Evolutionary conservation across 92 coral and sea anemone genomes (phyloP).

Genomic region (Bergia sp.): DNA sequence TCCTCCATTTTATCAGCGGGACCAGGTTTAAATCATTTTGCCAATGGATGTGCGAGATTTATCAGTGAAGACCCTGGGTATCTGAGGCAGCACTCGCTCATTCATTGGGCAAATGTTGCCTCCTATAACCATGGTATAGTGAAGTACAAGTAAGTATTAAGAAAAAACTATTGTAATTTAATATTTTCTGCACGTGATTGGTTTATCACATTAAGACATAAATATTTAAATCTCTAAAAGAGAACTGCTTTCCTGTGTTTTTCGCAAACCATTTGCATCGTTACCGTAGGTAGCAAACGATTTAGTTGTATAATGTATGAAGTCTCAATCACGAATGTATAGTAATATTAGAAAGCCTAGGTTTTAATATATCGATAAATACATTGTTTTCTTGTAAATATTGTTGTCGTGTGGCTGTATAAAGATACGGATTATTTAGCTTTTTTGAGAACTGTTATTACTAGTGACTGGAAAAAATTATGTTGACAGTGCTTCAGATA

Average conservation of each 20-base stretch:
- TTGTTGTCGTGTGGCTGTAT: no score
- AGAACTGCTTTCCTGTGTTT: not conserved
- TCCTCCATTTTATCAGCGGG: no score
- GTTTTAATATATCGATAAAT: no score
- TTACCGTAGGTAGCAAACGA: slow-evolving; percentile 8
- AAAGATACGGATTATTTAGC: no score
- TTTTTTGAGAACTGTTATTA: no score
- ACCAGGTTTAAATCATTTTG: not conserved
- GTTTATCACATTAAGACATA: not conserved
- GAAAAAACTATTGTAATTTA: not conserved
- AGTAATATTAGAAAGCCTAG: no score
- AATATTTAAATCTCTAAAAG: slow-evolving; percentile 18
- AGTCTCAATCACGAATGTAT: not conserved
- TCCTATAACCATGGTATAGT: no score
- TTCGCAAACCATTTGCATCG: not conserved
- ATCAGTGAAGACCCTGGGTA: not conserved
- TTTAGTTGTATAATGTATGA: not conserved
- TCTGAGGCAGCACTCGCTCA: no score
- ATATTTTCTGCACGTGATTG: not conserved
- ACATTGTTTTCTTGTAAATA: no score
- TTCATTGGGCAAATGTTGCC: no score
- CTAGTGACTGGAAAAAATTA: no score
- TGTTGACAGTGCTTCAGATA: no score
- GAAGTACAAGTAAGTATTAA: not conserved
- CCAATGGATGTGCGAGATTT: not conserved